Base-by-base conservation (phyloP, 2,797 vertebrate species). In the Stomatorhinus walkeri region DNA sequence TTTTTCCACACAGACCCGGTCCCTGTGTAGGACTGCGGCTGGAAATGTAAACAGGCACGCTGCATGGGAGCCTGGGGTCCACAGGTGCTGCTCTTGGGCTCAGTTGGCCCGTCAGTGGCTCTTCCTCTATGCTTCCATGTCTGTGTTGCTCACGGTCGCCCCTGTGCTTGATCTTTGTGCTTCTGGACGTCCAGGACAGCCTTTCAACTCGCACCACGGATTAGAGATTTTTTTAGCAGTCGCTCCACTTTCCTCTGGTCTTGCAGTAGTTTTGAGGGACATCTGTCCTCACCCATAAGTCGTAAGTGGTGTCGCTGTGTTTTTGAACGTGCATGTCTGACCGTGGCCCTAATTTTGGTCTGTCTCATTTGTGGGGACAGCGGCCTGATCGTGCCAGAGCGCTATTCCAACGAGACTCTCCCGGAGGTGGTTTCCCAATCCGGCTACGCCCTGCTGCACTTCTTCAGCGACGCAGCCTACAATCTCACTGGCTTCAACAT, bases 401-500 rank as follows among this genome's bases (percentile, higher is more conserved):
- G 94, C 76, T 97, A 98, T 0, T 94, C 96, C 91, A 99, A 99
- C 0, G 97, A 98, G 93, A 97, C 98, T 0, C 95, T 99, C 9
- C 98, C 98, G 0, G 98, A 99, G 93, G 98, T 99, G 87, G 96
- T 97, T 85, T 96, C 97, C 64, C 96, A 97, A 88, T 98, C 98
- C 0, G 97, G 98, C 32, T 99, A 94, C 46, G 96, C 96, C 10
- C 95, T 99, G 68, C 95, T 99, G 87, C 98, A 99, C 94, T 99
- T 99, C 95, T 99, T 99, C 94, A 99, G 98, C 0, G 98, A 99
- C 0, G 98, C 98, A 19, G 98, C 98, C 87, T 99, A 99, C 93
- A 99, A 99, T 93, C 95, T 99, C 91, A 99, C 98, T 0, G 98
- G 98, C 89, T 99, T 99, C 94, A 99, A 99, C 96, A 98, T 99